These are phyloP conservation scores for Pheosia gnoma DNA, from an alignment of 2,888 invertebrate genomes.

Conservation along the genomic window DNA sequence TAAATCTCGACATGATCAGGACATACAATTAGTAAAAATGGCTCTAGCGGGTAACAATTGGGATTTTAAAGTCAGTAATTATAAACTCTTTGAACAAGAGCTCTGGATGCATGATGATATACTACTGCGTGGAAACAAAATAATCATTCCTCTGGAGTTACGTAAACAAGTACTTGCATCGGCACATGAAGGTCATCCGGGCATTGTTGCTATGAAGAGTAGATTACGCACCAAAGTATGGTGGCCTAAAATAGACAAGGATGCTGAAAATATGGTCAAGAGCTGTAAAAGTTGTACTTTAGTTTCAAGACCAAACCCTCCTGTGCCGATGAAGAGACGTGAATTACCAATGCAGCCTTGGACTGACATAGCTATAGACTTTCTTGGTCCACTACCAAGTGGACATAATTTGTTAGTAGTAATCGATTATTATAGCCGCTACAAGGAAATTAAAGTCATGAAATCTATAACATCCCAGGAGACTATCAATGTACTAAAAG, in stretches of 20 bases:
- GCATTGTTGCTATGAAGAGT: conserved; percentile 12
- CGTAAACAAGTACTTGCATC: conserved; percentile 6
- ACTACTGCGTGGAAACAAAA: conserved; percentile 4
- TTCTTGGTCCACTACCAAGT: conserved; percentile 33
- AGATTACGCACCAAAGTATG: conserved; percentile 21
- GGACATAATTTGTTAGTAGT: conserved; percentile 30
- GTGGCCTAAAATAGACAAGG: conserved; percentile 32
- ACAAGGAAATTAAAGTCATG: conserved; percentile 31
- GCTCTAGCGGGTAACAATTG: conserved; percentile 1
- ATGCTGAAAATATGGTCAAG: conserved; percentile 24
- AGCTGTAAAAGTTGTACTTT: conserved; percentile 30
- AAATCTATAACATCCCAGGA: conserved; percentile 17
- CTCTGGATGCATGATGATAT: conserved; percentile 8
- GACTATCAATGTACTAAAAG: conserved; percentile 32
- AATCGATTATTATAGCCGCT: conserved; percentile 35
- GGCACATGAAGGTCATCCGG: conserved; percentile 16
- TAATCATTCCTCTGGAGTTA: conserved; percentile 6
- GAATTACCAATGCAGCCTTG: conserved; percentile 24
- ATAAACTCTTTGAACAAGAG: conserved; percentile 10
- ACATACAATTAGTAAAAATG: conserved; percentile 10
- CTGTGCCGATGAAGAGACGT: conserved; percentile 22
- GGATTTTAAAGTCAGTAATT: conserved; percentile 1
- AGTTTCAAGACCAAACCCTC: conserved; percentile 21
- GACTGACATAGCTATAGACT: conserved; percentile 30
- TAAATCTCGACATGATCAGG: conserved; percentile 6